Evolutionary conservation across 1,140 invertebrate genomes (phyloP), one percentile per base, ranked within the genome.

Genomic region (Drosophila persimilis): DNA sequence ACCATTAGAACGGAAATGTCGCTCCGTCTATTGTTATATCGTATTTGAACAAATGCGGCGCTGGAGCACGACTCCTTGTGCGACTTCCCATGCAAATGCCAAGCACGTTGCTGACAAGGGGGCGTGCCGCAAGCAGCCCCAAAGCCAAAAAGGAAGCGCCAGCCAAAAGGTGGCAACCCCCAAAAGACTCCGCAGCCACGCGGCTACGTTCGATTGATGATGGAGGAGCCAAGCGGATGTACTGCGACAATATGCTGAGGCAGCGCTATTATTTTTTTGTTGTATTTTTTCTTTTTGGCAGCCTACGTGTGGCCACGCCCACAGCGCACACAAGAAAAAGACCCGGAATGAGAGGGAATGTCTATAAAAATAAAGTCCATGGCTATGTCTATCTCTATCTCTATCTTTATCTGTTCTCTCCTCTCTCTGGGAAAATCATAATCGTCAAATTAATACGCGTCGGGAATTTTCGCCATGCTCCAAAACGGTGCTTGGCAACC

Each of bases 391-490:
- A 3, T 31, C 2, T 31, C 31, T 9, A 8, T 31, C 31, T 8
- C 31, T 9, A 7, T 29, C 26, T 29, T 0, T 29, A 20, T 26
- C 24, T 0, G 29, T 8, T 31, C 29, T 7, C 7, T 31, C 8
- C 3, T 11, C 31, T 3, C 31, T 63, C 64, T 77, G 80, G 52
- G 69, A 73, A 86, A 86, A 81, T 86, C 79, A 86, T 86, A 86
- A 86, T 81, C 83, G 63, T 88, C 77, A 88, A 86, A 86, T 85
- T 80, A 85, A 86, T 76, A 76, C 64, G 69, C 77, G 51, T 50
- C 51, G 52, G 46, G 60, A 84, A 79, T 85, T 66, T 66, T 73
- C 52, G 54, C 45, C 17, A 67, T 46, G 79, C 50, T 58, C 58
- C 83, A 77, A 81, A 88, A 75, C 52, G 77, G 43, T 52, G 80